phyloP scores from a whole-genome alignment of 2,888 invertebrate species.

The Gastrophysa polygoni region DNA sequence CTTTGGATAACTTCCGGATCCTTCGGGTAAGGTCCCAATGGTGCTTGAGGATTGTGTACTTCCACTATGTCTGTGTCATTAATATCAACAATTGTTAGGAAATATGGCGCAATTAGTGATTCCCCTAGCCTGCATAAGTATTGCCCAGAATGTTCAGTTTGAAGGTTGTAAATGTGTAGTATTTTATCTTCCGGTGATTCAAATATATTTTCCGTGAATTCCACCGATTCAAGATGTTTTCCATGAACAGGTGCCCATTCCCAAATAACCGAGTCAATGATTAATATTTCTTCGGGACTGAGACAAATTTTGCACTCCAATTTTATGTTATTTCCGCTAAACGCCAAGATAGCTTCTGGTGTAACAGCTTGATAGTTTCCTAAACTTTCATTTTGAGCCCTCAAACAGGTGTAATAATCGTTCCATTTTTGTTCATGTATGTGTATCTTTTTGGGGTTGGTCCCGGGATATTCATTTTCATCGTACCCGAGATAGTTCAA shows the following conservation, averaged over 20 bases:
- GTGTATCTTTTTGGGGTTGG: constrained; percentile 53
- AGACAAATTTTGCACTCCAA: constrained; percentile 62
- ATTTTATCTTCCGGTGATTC: constrained; percentile 58
- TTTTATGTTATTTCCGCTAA: constrained; percentile 58
- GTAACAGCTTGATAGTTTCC: constrained; percentile 52
- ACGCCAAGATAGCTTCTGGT: constrained; percentile 55
- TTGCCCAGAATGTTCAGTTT: constrained; percentile 60
- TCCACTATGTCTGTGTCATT: constrained; percentile 48
- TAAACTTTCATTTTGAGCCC: constrained; percentile 50
- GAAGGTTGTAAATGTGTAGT: constrained; percentile 63
- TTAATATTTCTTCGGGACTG: constrained; percentile 58
- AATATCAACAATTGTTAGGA: constrained; percentile 62
- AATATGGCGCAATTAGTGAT: constrained; percentile 56
- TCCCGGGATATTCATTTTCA: constrained; percentile 59
- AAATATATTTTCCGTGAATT: constrained; percentile 57
- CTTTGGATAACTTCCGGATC: constrained; percentile 42
- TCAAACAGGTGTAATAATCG: constrained; percentile 63
- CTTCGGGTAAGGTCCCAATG: constrained; percentile 51
- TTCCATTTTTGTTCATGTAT: constrained; percentile 60
- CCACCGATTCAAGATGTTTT: constrained; percentile 49
- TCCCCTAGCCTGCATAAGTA: constrained; percentile 64
- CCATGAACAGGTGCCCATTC: constrained; percentile 49
- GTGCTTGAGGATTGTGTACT: constrained; percentile 45
- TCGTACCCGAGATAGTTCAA: constrained; percentile 54
- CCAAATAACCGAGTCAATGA: constrained; percentile 60